Conservation (phyloP, 2,888 invertebrate genomes). For the Apotomis capreana region DNA sequence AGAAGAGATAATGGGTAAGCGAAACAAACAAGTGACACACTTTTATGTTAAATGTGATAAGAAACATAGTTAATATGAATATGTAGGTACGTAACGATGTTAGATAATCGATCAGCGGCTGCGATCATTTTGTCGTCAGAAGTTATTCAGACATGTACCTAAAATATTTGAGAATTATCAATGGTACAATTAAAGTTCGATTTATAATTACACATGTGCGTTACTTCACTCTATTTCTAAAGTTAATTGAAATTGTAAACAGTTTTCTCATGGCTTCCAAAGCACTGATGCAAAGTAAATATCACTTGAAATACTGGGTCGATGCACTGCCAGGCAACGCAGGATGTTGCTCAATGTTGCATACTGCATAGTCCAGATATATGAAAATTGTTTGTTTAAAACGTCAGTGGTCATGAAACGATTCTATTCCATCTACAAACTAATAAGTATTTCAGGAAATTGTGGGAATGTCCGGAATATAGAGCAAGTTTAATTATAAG, state of each 20-base stretch:
- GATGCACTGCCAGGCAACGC: slow-evolving; percentile 56
- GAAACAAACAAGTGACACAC: slow-evolving; percentile 23
- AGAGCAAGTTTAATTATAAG: slow-evolving; percentile 20
- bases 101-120: slow-evolving; percentile 20
- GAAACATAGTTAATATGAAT: slow-evolving; percentile 6
- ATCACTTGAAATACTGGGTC: slow-evolving; percentile 57
- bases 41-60: slow-evolving; percentile 22
- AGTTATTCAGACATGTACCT: not conserved
- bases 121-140: slow-evolving; percentile 2
- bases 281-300: slow-evolving; percentile 45
- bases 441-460: not conserved
- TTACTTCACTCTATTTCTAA: slow-evolving; percentile 12
- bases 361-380: slow-evolving; percentile 47
- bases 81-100: slow-evolving; percentile 2
- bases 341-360: slow-evolving; percentile 50
- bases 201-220: not conserved
- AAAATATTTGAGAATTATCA: not conserved
- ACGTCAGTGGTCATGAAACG: slow-evolving; percentile 12
- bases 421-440: not conserved
- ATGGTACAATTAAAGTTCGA: not conserved
- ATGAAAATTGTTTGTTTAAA: slow-evolving; percentile 42
- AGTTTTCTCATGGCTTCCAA: slow-evolving; percentile 29
- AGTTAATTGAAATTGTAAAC: slow-evolving; percentile 27
- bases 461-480: not conserved
- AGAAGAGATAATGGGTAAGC: slow-evolving; percentile 22